phyloP scores from a whole-genome alignment of 1,140 invertebrate genomes.

The Drosophila pallidifrons region DNA sequence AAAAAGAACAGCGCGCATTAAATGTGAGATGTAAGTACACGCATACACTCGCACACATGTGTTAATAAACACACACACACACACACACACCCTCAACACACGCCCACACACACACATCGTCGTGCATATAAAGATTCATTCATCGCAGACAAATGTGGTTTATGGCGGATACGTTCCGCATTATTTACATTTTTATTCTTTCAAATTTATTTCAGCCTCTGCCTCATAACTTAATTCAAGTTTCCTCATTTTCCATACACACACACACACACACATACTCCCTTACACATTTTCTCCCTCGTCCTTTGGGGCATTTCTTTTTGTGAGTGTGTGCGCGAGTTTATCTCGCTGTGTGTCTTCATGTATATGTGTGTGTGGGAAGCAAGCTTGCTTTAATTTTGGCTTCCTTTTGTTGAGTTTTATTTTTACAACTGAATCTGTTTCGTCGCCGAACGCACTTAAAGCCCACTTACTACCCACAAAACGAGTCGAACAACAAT shows the following conservation, averaged over 20 bases:
- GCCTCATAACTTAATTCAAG: slow-evolving; percentile 64
- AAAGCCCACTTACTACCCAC: slow-evolving; percentile 19
- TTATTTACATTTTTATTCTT: slow-evolving; percentile 70
- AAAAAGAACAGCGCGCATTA: slow-evolving; percentile 54
- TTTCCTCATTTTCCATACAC: slow-evolving; percentile 40
- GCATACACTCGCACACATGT: slow-evolving; percentile 4
- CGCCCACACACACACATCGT: slow-evolving; percentile 9
- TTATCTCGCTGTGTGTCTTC: slow-evolving; percentile 2
- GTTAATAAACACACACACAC: not conserved
- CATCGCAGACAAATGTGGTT: slow-evolving; percentile 36
- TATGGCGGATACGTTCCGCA: slow-evolving; percentile 46
- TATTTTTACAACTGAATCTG: slow-evolving; percentile 16
- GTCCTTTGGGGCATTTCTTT: slow-evolving; percentile 16
- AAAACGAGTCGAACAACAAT: slow-evolving; percentile 22
- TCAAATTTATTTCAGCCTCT: slow-evolving; percentile 60
- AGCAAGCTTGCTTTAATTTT: slow-evolving; percentile 17
- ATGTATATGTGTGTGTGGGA: not conserved
- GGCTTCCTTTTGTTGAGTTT: slow-evolving; percentile 13
- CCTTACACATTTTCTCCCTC: not conserved
- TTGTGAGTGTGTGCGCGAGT: not conserved
- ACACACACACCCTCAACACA: not conserved
- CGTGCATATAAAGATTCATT: slow-evolving; percentile 19
- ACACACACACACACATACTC: too few relatives aligned
- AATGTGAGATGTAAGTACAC: slow-evolving; percentile 49
- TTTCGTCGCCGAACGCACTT: slow-evolving; percentile 13